phyloP scores from a whole-genome alignment of 1,140 invertebrate genomes.

The Drosophila varians region DNA sequence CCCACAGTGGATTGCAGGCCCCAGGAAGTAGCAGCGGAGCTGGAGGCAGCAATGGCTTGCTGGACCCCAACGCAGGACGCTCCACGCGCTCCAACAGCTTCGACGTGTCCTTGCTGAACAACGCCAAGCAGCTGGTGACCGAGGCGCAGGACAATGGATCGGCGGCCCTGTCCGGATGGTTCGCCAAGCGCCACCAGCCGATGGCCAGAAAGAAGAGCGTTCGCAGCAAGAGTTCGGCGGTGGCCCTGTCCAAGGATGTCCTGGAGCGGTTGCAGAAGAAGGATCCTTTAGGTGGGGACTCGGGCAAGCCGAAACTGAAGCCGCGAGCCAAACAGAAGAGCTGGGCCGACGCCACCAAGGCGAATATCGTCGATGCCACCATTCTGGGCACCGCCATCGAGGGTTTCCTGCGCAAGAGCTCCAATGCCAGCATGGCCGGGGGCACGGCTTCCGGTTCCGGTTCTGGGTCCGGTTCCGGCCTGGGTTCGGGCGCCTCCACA shows the following conservation, averaged over 20 bases:
- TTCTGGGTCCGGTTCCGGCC: conserved; percentile 18
- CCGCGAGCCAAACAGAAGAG: conserved; percentile 78
- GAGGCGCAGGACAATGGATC: conserved; percentile 84
- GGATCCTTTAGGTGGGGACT: conserved; percentile 68
- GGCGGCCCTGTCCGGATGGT: conserved; percentile 88
- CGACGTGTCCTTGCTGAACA: conserved; percentile 89
- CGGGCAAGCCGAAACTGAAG: conserved; percentile 73
- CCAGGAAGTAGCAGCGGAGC: neutral
- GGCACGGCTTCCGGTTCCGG: neutral
- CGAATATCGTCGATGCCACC: conserved; percentile 88
- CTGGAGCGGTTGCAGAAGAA: conserved; percentile 83
- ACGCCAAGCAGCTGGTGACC: conserved; percentile 80
- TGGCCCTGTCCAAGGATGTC: conserved; percentile 85
- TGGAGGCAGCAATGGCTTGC: conserved; percentile 35
- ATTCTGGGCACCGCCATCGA: conserved; percentile 92
- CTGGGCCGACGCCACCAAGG: conserved; percentile 71
- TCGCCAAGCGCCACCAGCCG: conserved; percentile 89
- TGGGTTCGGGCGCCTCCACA: conserved; percentile 78
- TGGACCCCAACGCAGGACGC: conserved; percentile 82
- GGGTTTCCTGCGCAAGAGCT: conserved; percentile 88
- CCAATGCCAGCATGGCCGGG: conserved; percentile 80
- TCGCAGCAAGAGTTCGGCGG: conserved; percentile 84
- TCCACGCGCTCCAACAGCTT: conserved; percentile 91
- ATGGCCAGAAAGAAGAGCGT: conserved; percentile 86
- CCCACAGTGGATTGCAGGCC: neutral